Evolutionary conservation across 1,140 invertebrate genomes (phyloP), one percentile per base, ranked within the genome.

Genomic region (Drosophila parvula): DNA sequence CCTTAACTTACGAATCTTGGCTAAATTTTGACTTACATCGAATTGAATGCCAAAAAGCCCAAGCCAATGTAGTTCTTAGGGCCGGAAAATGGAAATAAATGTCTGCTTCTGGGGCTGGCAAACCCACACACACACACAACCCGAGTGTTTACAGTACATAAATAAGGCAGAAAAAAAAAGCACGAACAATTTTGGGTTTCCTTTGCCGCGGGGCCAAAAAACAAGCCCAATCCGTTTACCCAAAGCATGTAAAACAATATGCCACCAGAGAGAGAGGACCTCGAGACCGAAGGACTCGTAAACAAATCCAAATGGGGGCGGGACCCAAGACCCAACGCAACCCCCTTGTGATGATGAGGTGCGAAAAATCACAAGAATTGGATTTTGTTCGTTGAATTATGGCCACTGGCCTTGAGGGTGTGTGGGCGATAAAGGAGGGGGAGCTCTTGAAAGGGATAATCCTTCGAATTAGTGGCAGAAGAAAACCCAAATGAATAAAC

Each of bases 291-390:
- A 73, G 65, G 57, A 74, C 74, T 60, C 55, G 41, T 27, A 41
- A 61, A 62, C 69, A 68, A 77, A 63, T 28, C 38, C 43, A 41
- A 57, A n/a, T 50, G 7, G n/a, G 11, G 30, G 22, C 34, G 28
- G 47, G 27, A 47, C 18, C 16, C 55, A 10, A 27, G 44, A 22
- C 5, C 30, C 30, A 8, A 30, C 30, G 5, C 30, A 30, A 5
- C 30, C 22, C 18, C 57, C 11, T 44, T 30, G 61, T 63, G 69
- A 68, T 64, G 70, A 76, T 79, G 76, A 86, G 82, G 79, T 88
- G 81, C 74, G 79, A 86, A 78, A 83, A 85, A 71, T 86, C 69
- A 75, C 57, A 60, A 47, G 34, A 86, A 81, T 81, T 70, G 64
- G 71, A 68, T 67, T 64, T 64, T 34, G 12, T 64, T 51, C 22